Base-by-base conservation (phyloP, 2,888 invertebrate genomes). In the Sphaeridia pumilis region DNA sequence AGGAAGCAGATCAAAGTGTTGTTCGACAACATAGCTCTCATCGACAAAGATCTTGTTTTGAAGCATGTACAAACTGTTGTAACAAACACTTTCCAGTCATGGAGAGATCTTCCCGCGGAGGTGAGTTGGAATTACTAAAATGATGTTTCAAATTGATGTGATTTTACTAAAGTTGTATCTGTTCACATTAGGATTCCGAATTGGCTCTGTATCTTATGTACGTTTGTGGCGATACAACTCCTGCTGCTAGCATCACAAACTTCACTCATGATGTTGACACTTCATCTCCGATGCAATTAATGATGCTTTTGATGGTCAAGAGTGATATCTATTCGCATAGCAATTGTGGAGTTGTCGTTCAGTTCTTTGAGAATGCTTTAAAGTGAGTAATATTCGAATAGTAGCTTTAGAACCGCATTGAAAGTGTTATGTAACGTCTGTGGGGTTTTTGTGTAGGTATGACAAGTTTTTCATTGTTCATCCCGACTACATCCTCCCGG, bases 401-500 rank as follows among this genome's bases (percentile, higher is more conserved):
- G 28, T 46, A 25, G 12, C 7, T 5, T 5, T 38, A 14, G 12
- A 38, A 5, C 5, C 5, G 38, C 12, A 17, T 38, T 38, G 17
- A n/a, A n/a, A n/a, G n/a, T n/a, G n/a, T n/a, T n/a, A n/a, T n/a
- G n/a, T n/a, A n/a, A n/a, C 44, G 27, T 48, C 36, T 41, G 14
- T 35, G 2, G 2, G 42, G 36, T 31, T 51, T 21, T 22, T 17
- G 28, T 50, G 5, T n/a, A 70, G 77, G 26, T 77, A 76, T 60
- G 76, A 76, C 56, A 75, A 73, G 64, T 74, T 75, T 67, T 75
- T 77, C 62, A 64, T 66, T 17, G 67, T 68, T 34, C 73, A 75
- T 58, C 70, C 74, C 3, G 69, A 72, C 43, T 70, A 72, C 60
- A 70, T 75, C 53, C 70, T 71, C 14, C 69, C 70, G 52, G 70